Evolutionary conservation across 2,797 vertebrate genomes (phyloP), one percentile per base, ranked within the genome.

Genomic region (Platalea minor): DNA sequence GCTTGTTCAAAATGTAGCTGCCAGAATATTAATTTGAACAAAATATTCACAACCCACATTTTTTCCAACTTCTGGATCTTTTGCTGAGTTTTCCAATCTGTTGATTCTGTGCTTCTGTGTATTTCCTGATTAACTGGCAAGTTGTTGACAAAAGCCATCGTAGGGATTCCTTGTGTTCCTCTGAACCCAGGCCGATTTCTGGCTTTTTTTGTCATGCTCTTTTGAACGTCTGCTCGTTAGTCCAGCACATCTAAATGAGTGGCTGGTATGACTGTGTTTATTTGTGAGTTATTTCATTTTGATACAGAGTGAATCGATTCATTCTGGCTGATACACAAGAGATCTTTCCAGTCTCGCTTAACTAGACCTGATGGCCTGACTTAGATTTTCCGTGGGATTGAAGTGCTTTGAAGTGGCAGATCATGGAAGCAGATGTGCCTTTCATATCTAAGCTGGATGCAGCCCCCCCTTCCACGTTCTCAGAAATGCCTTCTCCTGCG

Each of bases 11-110:
- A 98, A 95, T 95, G 95, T 96, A 97, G 96, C 91, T 98, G 97
- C 97, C 98, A 98, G 97, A 97, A 97, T 98, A 98, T 97, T 98
- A 97, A 97, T 97, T 97, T 96, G 93, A 98, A 98, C 96, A 97
- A 96, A 98, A 97, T 81, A 92, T 96, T 96, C 96, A 86, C 87
- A 92, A 89, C 70, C 85, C 94, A 88, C 45, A 89, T 91, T 95
- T 97, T 87, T 88, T 82, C 81, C 75, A 93, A 86, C 89, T 96
- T 97, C 88, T 96, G 89, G 61, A 94, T 97, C 93, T 91, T 96
- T 95, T 93, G 68, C 95, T 97, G 86, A 96, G 92, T 88, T 96
- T 94, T 97, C 85, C 95, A 93, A 75, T 97, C 95, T 96, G 96
- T 95, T 96, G 94, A 81, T 91, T 93, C 57, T 70, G 31, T 74